A percentile compares a stretch with the other conserved stretches of the same genome.
Conservation (phyloP, 2,797 vertebrate genomes). For the Babyrousa celebensis region DNA sequence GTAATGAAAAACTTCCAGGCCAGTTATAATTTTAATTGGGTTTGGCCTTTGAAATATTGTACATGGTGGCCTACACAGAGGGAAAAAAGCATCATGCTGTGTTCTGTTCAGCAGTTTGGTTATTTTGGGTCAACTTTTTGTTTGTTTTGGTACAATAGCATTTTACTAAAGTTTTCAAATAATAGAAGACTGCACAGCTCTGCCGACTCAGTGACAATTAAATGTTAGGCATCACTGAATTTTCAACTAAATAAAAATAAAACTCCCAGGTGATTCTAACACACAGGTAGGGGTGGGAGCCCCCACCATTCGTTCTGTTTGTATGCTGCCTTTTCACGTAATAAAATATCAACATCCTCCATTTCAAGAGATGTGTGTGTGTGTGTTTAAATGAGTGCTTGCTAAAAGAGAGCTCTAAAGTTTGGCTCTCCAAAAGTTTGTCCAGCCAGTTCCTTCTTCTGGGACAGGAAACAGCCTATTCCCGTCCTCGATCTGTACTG, state of each 20-base stretch:
- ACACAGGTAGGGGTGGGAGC: background rate
- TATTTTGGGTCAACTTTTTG: background rate
- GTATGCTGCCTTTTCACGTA: background rate
- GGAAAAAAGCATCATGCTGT: rapidly evolving
- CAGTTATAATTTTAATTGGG: background rate
- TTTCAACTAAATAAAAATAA: constrained; percentile 51
- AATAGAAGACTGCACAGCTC: background rate
- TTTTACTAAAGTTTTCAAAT: constrained; percentile 4
- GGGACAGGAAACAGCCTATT: background rate
- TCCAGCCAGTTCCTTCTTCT: background rate
- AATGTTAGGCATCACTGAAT: constrained; percentile 46
- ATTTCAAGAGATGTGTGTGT: background rate
- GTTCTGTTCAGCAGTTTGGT: background rate
- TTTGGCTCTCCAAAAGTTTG: background rate
- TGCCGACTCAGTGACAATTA: constrained; percentile 49
- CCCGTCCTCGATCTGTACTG: background rate
- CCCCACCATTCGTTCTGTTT: background rate
- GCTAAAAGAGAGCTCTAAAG: background rate
- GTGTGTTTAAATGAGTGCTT: background rate
- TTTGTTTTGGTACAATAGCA: background rate
- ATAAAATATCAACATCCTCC: background rate
- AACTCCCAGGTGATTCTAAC: constrained; percentile 21
- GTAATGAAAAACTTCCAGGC: background rate
- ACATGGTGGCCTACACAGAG: rapidly evolving
- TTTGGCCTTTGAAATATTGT: background rate